Conservation (phyloP, 1,140 invertebrate species). For the Scaptomyza pallida region DNA sequence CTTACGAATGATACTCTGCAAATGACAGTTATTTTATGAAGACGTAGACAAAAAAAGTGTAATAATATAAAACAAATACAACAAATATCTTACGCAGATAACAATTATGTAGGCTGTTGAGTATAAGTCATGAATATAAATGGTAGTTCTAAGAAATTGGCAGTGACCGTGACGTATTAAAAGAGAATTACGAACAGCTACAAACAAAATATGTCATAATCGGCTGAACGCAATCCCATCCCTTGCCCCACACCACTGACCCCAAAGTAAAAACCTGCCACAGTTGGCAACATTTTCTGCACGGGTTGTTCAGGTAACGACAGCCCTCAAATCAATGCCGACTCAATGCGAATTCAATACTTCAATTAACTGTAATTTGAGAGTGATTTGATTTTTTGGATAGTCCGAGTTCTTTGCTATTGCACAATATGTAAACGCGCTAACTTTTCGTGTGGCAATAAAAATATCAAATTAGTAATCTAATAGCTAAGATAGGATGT, state of each 20-base stretch:
- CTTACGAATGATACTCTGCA: constrained; percentile 27
- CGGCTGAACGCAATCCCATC: not conserved
- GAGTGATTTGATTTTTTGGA: constrained; percentile 29
- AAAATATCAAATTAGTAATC: constrained; percentile 34
- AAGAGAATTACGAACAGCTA: not conserved
- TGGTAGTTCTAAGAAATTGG: not conserved
- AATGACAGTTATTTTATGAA: constrained; percentile 50
- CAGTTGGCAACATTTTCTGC: not conserved
- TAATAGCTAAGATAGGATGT: not conserved
- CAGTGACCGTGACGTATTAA: not conserved
- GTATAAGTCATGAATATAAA: not conserved
- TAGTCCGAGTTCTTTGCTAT: constrained; percentile 20
- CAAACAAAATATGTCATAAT: not conserved
- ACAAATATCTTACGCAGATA: not conserved
- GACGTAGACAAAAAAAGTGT: constrained; percentile 21
- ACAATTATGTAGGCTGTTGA: not conserved
- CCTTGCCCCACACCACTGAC: not conserved
- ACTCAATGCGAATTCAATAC: constrained; percentile 20
- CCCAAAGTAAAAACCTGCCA: not conserved
- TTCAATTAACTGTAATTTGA: constrained; percentile 43
- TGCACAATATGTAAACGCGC: constrained; percentile 33
- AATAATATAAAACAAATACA: constrained; percentile 4
- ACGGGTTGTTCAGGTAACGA: constrained; percentile 8
- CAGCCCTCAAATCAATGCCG: constrained; percentile 21
- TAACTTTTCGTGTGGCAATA: constrained; percentile 17